phyloP scores from a whole-genome alignment of 2,888 invertebrate species.

The Pristionchus fissidentatus region DNA sequence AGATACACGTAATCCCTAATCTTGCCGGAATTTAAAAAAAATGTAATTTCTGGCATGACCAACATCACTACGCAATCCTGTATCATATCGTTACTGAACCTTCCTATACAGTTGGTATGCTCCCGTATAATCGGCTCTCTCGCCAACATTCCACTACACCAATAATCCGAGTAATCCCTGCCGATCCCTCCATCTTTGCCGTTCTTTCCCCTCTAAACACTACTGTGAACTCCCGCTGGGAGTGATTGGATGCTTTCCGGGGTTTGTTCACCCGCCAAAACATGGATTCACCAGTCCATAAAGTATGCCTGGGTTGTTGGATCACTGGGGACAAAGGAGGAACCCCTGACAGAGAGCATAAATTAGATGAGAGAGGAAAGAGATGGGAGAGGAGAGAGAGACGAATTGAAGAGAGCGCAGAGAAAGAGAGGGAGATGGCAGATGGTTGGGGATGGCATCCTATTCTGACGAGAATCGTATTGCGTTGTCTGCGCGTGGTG shows the following conservation, averaged over 20 bases:
- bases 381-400: not conserved
- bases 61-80: not conserved
- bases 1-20: not conserved
- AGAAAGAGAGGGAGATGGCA: slow-evolving; percentile 4
- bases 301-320: too few species aligned
- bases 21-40: too few species aligned
- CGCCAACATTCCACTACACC: slow-evolving; percentile 1
- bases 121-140: not conserved
- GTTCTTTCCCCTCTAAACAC: slow-evolving; percentile 4
- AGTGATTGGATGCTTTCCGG: too few species aligned
- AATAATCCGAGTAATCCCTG: slow-evolving; percentile 15
- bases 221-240: not conserved
- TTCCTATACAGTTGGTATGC: not conserved
- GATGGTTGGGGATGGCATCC: not conserved
- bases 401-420: slow-evolving; percentile 9
- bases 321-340: too few species aligned
- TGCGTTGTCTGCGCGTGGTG: not conserved
- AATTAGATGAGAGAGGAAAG: not conserved
- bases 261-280: too few species aligned
- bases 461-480: too few species aligned
- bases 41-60: not conserved
- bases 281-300: too few species aligned
- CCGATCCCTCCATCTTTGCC: not conserved
- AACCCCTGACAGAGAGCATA: not conserved
- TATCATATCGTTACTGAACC: not conserved